These are phyloP conservation scores for Plutomurus gul DNA, from an alignment of 1,140 invertebrate species.

Conservation along the genomic window DNA sequence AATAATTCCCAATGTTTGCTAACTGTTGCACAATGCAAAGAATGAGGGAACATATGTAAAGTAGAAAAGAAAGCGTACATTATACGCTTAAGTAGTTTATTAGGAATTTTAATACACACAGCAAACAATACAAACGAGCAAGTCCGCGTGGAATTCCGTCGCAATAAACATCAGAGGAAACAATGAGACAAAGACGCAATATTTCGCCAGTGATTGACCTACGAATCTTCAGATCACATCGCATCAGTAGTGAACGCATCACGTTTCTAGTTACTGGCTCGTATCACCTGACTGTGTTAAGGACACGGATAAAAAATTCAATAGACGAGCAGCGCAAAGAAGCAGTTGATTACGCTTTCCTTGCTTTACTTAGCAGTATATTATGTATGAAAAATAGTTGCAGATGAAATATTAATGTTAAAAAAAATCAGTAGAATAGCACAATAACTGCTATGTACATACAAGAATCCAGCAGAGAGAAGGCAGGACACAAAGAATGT, in stretches of 20 bases:
- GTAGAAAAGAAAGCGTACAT: background rate
- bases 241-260: background rate
- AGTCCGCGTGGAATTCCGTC: background rate
- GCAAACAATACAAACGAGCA: background rate
- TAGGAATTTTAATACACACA: background rate
- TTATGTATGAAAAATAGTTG: background rate
- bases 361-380: background rate
- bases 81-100: too few relatives aligned
- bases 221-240: background rate
- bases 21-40: too few relatives aligned
- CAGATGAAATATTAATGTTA: background rate
- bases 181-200: background rate
- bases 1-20: too few relatives aligned
- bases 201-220: constrained; percentile 9
- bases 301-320: background rate
- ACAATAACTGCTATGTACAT: background rate
- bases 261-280: background rate
- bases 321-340: background rate
- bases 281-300: background rate
- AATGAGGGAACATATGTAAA: background rate
- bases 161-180: background rate
- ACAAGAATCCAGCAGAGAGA: background rate
- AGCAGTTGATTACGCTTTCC: constrained; percentile 10
- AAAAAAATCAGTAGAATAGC: background rate
- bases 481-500: background rate